Conservation (phyloP, 2,888 invertebrate genomes). For the Ichneumon xanthorius region DNA sequence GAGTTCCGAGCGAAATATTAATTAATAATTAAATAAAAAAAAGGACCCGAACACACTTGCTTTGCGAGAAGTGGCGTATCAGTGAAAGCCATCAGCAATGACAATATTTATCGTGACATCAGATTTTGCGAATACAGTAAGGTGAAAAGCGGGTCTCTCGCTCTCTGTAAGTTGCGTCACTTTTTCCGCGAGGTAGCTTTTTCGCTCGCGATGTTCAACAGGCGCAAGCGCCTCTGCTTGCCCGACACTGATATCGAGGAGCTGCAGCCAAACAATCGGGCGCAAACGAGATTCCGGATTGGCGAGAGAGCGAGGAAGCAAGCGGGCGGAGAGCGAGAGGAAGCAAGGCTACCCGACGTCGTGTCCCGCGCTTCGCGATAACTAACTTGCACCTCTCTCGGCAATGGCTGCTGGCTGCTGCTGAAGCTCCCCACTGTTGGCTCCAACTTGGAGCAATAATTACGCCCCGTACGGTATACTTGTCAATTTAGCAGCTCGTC, state of each 20-base stretch:
- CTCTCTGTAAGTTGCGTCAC: neutral
- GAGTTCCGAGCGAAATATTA: neutral
- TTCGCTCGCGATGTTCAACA: neutral
- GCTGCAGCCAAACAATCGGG: slow-evolving; percentile 31
- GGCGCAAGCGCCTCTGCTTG: neutral
- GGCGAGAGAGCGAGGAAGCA: neutral
- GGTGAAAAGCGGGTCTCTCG: neutral
- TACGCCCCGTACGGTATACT: slow-evolving; percentile 42
- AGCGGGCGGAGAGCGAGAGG: neutral
- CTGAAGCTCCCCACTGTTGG: slow-evolving; percentile 2
- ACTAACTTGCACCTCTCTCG: slow-evolving; percentile 41
- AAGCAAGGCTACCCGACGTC: slow-evolving; percentile 5
- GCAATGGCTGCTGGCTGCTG: slow-evolving; percentile 12
- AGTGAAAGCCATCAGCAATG: neutral
- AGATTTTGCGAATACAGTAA: neutral
- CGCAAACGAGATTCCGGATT: slow-evolving; percentile 30
- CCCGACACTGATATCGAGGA: slow-evolving; percentile 19
- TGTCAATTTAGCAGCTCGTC: slow-evolving; percentile 53
- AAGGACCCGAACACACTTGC: too few species aligned
- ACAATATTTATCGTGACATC: neutral
- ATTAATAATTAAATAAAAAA: neutral
- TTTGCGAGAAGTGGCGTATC: neutral
- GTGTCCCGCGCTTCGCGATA: slow-evolving; percentile 34
- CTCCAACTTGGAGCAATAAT: slow-evolving; percentile 54
- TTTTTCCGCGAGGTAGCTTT: neutral